Evolutionary conservation across 2,113 vertebrate species (phyloP), one percentile per base, ranked within the genome.

Genomic region (Corapipo altera): DNA sequence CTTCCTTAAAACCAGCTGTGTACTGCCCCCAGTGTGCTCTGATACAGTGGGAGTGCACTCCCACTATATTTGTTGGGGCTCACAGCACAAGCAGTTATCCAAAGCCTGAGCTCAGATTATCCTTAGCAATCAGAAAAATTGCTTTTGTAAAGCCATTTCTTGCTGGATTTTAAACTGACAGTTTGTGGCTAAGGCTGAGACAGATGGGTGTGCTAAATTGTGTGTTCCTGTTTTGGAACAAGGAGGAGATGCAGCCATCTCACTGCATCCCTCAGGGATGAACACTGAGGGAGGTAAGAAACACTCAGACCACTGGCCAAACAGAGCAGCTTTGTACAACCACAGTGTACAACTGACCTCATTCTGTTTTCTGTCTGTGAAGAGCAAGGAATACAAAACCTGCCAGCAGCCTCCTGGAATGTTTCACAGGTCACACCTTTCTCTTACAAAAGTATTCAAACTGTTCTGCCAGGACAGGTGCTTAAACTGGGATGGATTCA

Each of bases 301-400:
- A 32, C 6, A 11, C 49, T 83, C 41, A 76, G 39, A n/a, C 35
- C 0, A 0, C 1, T 73, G 49, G 28, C 73, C 27, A 64, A 71
- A 62, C 21, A 44, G 0, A 77, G 30, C 55, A 84, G 67, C 21
- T 93, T 20, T 59, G 39, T 69, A 37, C 58, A 41, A 49, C 28
- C 4, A 1, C 37, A 6, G 3, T 6, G 27, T 44, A 64, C 44
- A 87, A 16, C 30, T 15, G 37, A 66, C 18, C 32, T n/a, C 5
- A 23, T 77, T 58, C 51, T 12, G 6, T 21, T 39, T 75, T 43
- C 58, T 73, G 26, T n/a, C n/a, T n/a, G n/a, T n/a, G n/a, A n/a
- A n/a, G n/a, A n/a, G n/a, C n/a, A n/a, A n/a, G n/a, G 35, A 30
- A 20, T 12, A 17, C 9, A 65, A 52, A 79, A 21, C 18, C 52